A percentile compares a stretch with the other conserved stretches of the same genome.
Evolutionary conservation across 2,888 invertebrate genomes (phyloP).

Genomic region (Nasonovia ribisnigri): DNA sequence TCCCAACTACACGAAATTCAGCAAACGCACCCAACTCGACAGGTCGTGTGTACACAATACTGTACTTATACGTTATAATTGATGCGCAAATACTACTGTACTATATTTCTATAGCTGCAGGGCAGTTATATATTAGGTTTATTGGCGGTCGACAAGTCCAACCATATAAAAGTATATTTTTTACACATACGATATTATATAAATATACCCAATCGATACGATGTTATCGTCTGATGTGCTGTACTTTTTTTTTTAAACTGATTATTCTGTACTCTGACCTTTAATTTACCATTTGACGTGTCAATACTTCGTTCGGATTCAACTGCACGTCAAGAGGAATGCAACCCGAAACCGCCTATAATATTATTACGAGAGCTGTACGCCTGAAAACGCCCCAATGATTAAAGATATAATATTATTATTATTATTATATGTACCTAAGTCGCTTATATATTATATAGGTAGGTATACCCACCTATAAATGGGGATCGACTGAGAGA

Average conservation of each 20-base stretch:
- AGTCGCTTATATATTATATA: background rate
- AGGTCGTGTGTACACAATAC: no score
- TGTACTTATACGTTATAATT: no score
- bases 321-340: constrained; percentile 32
- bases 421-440: background rate
- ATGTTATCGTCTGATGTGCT: background rate
- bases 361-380: background rate
- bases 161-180: background rate
- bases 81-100: no score
- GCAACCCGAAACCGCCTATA: constrained; percentile 40
- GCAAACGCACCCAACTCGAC: no score
- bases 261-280: background rate
- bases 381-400: constrained; percentile 1
- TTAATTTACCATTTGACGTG: constrained; percentile 48
- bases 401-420: constrained; percentile 22
- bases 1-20: no score
- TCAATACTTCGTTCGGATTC: constrained; percentile 32
- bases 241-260: background rate
- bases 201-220: no score
- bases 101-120: no score
- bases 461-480: background rate
- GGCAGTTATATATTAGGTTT: no score
- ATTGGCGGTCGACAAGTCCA: background rate
- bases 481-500: background rate
- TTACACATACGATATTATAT: no score